phyloP scores from a whole-genome alignment of 2,113 vertebrate genomes.

The Antechinus flavipes region DNA sequence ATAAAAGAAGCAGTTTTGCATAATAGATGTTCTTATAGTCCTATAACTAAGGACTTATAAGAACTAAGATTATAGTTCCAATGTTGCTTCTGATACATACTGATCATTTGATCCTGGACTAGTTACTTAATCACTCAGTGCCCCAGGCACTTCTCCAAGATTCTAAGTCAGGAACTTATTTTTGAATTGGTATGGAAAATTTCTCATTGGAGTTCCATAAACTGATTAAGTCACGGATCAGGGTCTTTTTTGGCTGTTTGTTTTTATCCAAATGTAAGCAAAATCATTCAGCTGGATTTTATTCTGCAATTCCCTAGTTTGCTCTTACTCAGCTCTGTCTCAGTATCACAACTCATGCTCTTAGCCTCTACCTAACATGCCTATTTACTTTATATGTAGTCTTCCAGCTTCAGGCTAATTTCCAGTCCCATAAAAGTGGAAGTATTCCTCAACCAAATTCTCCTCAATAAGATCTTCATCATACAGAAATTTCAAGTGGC shows the following conservation, averaged over 20 bases:
- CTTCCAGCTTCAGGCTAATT: neutral
- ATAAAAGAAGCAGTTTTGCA: neutral
- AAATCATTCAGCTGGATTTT: neutral
- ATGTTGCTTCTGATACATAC: neutral
- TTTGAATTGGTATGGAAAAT: neutral
- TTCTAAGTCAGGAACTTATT: neutral
- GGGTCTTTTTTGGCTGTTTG: neutral
- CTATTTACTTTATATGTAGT: neutral
- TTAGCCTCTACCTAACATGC: neutral
- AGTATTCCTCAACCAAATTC: neutral
- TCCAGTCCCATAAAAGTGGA: neutral
- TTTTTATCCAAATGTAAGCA: neutral
- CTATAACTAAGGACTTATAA: too few relatives aligned
- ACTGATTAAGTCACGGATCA: neutral
- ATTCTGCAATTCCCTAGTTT: neutral
- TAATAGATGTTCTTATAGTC: neutral
- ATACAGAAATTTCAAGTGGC: neutral
- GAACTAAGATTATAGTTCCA: neutral
- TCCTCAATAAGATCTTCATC: neutral
- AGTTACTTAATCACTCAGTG: neutral
- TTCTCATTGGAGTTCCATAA: neutral
- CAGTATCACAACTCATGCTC: neutral
- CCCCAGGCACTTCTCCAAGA: neutral
- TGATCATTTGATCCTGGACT: neutral
- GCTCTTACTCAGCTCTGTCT: neutral